Evolutionary conservation across 1,140 invertebrate genomes (phyloP).

Genomic region (Stegodyphus dumicola): DNA sequence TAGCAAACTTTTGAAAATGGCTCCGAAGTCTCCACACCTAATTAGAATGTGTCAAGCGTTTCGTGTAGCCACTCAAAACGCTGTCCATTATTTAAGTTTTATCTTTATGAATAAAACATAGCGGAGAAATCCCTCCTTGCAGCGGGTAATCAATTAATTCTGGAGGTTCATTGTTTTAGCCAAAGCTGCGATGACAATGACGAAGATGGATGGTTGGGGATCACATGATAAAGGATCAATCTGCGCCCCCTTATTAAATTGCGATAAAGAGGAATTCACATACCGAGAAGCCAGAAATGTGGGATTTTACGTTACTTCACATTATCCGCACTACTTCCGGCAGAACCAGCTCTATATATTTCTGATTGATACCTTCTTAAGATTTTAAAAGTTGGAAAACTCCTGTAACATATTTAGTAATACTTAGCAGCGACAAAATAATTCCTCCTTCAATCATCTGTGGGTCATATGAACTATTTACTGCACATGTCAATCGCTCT

Average conservation of each 20-base stretch:
- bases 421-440: too few species aligned
- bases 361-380: too few species aligned
- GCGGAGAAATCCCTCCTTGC: constrained; percentile 7
- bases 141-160: constrained; percentile 38
- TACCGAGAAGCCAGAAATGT: not conserved
- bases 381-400: too few species aligned
- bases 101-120: constrained; percentile 60
- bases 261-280: constrained; percentile 47
- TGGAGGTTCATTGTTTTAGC: constrained; percentile 56
- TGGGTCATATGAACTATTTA: too few species aligned
- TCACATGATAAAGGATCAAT: constrained; percentile 52
- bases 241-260: constrained; percentile 43
- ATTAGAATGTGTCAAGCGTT: constrained; percentile 56
- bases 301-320: too few species aligned
- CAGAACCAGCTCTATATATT: too few species aligned
- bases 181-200: constrained; percentile 58
- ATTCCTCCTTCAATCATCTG: too few species aligned
- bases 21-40: constrained; percentile 37
- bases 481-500: too few species aligned
- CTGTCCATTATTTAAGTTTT: constrained; percentile 59
- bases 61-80: constrained; percentile 48
- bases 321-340: too few species aligned
- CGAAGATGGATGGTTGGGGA: constrained; percentile 53
- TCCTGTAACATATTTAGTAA: too few species aligned
- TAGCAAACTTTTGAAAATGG: constrained; percentile 21